Evolutionary conservation across 2,888 invertebrate species (phyloP).

Genomic region (Amblyjoppa fuscipennis): DNA sequence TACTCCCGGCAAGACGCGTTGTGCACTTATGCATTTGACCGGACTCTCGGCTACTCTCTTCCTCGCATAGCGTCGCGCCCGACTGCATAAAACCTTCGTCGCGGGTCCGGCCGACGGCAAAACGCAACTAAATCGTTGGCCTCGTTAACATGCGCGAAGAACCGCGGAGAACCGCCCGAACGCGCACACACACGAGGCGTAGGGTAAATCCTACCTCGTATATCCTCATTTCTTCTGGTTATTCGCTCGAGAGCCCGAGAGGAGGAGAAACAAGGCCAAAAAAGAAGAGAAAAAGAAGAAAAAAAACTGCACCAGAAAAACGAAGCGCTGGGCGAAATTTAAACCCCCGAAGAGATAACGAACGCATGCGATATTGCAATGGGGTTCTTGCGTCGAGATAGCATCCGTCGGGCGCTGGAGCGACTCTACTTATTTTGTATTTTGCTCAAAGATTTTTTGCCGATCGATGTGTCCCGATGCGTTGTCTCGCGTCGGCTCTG

Average conservation of each 20-base stretch:
- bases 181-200: background rate
- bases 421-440: slow-evolving; percentile 50
- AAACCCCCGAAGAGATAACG: slow-evolving; percentile 1
- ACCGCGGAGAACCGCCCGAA: background rate
- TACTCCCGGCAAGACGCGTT: slow-evolving; percentile 35
- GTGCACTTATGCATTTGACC: slow-evolving; percentile 39
- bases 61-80: background rate
- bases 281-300: too few relatives aligned
- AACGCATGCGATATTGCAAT: slow-evolving; percentile 5
- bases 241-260: background rate
- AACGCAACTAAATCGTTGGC: slow-evolving; percentile 59
- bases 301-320: slow-evolving; percentile 20
- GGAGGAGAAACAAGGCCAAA: too few relatives aligned
- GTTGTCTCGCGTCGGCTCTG: background rate
- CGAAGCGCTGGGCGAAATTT: slow-evolving; percentile 2
- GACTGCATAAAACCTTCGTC: slow-evolving; percentile 21
- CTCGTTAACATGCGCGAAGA: slow-evolving; percentile 51
- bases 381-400: slow-evolving; percentile 13
- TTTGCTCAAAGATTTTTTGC: slow-evolving; percentile 41
- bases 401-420: background rate
- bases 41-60: slow-evolving; percentile 6
- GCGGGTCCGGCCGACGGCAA: slow-evolving; percentile 18
- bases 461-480: slow-evolving; percentile 32
- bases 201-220: background rate
- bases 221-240: slow-evolving; percentile 25